These are phyloP conservation scores for Monopterus albus DNA, from an alignment of 2,113 vertebrate genomes.

Conservation along the genomic window DNA sequence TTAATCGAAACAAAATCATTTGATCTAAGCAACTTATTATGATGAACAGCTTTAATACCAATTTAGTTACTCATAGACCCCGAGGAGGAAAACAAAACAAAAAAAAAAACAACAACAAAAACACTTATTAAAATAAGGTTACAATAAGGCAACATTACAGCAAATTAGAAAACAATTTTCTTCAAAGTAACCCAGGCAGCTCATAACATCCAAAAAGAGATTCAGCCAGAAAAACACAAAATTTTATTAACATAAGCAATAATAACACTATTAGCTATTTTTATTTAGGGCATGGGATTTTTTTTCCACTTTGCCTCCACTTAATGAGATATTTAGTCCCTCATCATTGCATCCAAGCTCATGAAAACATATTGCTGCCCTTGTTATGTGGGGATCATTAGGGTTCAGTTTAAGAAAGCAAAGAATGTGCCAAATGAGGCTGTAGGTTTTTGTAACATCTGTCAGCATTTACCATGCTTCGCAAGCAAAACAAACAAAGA, in stretches of 20 bases:
- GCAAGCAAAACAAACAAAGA: constrained; percentile 19
- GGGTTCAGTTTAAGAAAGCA: constrained; percentile 28
- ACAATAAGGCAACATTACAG: not conserved
- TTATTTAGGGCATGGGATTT: not conserved
- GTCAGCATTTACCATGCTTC: constrained; percentile 17
- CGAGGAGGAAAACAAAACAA: not conserved
- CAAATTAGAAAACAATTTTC: constrained; percentile 2
- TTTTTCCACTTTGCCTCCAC: constrained; percentile 12
- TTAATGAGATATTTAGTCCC: constrained; percentile 32
- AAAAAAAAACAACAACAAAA: not conserved
- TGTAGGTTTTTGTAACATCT: constrained; percentile 36
- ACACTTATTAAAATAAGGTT: not conserved
- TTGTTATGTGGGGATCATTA: constrained; percentile 25
- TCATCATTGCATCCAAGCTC: constrained; percentile 16
- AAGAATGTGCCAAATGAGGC: constrained; percentile 24
- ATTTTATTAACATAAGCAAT: constrained; percentile 13
- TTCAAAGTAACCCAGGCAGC: constrained; percentile 17
- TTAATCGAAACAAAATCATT: not conserved
- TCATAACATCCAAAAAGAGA: not conserved
- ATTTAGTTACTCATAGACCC: constrained; percentile 19
- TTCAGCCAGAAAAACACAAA: not conserved
- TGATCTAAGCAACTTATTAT: not conserved
- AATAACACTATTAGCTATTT: too few relatives aligned
- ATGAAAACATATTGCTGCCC: constrained; percentile 30
- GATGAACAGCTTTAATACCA: constrained; percentile 5